Evolutionary conservation across 1,140 invertebrate genomes (phyloP).

Genomic region (Sitobion miscanthi): DNA sequence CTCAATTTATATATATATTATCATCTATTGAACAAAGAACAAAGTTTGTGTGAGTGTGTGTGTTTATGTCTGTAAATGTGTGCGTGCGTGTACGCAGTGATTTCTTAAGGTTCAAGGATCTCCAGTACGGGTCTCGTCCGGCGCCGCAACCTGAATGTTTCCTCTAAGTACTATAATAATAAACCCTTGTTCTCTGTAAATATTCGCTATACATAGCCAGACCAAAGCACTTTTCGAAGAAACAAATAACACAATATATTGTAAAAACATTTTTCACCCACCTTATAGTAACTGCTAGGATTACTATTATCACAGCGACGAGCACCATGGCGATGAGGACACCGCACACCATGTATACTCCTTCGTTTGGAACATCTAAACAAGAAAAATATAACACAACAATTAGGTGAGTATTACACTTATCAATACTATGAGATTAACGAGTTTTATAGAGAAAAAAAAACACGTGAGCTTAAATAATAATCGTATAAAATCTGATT

Average conservation of each 20-base stretch:
- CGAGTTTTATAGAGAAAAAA: neutral
- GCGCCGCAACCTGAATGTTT: neutral
- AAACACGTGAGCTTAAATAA: too few species aligned
- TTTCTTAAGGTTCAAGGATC: slow-evolving; percentile 54
- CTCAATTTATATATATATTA: too few species aligned
- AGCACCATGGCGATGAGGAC: slow-evolving; percentile 79
- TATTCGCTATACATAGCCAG: neutral
- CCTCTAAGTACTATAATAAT: neutral
- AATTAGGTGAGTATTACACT: neutral
- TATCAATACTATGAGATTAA: neutral
- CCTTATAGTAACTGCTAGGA: slow-evolving; percentile 80
- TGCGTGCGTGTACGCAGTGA: neutral
- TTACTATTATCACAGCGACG: slow-evolving; percentile 77
- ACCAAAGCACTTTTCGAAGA: slow-evolving; percentile 13
- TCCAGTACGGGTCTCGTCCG: slow-evolving; percentile 34
- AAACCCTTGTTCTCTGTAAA: slow-evolving; percentile 27
- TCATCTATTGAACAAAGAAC: slow-evolving; percentile 32
- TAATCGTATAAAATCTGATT: neutral
- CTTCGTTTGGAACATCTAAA: slow-evolving; percentile 76
- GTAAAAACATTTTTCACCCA: slow-evolving; percentile 63
- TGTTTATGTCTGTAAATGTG: neutral
- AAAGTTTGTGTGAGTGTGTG: neutral
- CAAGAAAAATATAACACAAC: slow-evolving; percentile 58
- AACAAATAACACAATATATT: neutral
- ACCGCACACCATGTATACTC: slow-evolving; percentile 79